These are phyloP conservation scores for Meloidogyne floridensis DNA, from an alignment of 1,140 invertebrate species.

Conservation along the genomic window DNA sequence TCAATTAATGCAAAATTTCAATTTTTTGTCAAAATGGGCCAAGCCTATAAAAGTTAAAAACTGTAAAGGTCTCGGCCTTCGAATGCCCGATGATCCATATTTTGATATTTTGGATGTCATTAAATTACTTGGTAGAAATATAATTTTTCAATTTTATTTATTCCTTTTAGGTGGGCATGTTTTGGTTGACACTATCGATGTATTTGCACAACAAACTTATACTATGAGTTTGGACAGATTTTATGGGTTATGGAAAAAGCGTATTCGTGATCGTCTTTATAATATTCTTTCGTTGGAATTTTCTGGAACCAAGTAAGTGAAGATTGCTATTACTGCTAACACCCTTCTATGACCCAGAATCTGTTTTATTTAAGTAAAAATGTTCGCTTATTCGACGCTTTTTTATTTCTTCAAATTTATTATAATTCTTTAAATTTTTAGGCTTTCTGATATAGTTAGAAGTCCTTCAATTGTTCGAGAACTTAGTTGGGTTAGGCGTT, in stretches of 20 bases:
- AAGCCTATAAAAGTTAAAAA: constrained; percentile 19
- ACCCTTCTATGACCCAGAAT: too few relatives aligned
- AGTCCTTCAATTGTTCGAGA: constrained; percentile 73
- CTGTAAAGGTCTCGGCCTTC: constrained; percentile 6
- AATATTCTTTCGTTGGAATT: constrained; percentile 62
- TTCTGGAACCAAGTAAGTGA: constrained; percentile 26
- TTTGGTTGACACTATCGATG: constrained; percentile 53
- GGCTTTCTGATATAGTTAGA: constrained; percentile 42
- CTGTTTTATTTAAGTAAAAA: too few relatives aligned
- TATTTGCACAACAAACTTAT: constrained; percentile 43
- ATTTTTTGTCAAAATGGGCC: not conserved
- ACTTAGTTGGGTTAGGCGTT: constrained; percentile 94
- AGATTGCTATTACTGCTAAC: too few relatives aligned
- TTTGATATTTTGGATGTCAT: constrained; percentile 27
- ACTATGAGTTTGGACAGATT: constrained; percentile 54
- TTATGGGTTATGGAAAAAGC: constrained; percentile 32
- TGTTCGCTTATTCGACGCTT: too few relatives aligned
- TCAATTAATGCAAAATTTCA: constrained; percentile 16
- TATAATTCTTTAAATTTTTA: not conserved
- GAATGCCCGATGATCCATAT: constrained; percentile 23
- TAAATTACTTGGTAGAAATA: constrained; percentile 1
- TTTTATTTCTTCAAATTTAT: too few relatives aligned
- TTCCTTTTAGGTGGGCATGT: constrained; percentile 40
- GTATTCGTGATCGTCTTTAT: constrained; percentile 47
- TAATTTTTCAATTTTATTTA: not conserved